Conservation (phyloP, 2,113 vertebrate species). For the Saiga tatarica region DNA sequence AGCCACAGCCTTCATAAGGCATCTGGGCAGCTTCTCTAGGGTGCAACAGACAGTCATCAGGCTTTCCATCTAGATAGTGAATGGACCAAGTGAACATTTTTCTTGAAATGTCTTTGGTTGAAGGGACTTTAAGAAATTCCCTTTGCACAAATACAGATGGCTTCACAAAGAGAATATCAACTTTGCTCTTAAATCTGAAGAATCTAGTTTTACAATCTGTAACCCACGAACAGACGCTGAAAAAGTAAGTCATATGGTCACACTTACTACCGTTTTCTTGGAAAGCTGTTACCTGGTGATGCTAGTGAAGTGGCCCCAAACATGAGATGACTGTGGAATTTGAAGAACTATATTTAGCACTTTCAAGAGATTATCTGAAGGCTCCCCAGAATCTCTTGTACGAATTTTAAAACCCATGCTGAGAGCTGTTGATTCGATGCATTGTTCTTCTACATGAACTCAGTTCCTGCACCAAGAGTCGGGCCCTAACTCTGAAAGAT, state of each 20-base stretch:
- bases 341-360: slow-evolving; percentile 12
- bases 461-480: neutral
- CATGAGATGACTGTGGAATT: neutral
- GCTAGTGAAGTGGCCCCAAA: slow-evolving; percentile 42
- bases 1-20: slow-evolving; percentile 17
- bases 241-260: slow-evolving; percentile 32
- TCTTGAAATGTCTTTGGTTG: neutral
- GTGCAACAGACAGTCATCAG: neutral
- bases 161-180: slow-evolving; percentile 42
- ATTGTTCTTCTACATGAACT: neutral
- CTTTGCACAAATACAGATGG: slow-evolving; percentile 38
- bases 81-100: slow-evolving; percentile 16
- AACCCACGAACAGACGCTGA: slow-evolving; percentile 36
- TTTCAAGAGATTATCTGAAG: neutral
- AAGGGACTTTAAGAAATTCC: slow-evolving; percentile 11
- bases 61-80: neutral
- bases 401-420: neutral
- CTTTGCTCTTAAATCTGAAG: slow-evolving; percentile 20
- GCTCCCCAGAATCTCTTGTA: neutral
- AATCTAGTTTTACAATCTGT: slow-evolving; percentile 58
- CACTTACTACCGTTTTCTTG: slow-evolving; percentile 30
- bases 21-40: neutral
- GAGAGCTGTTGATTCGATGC: neutral
- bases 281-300: slow-evolving; percentile 42
- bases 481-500: neutral